Conservation (phyloP, 2,797 vertebrate species). For the Lophotriccus pileatus region DNA sequence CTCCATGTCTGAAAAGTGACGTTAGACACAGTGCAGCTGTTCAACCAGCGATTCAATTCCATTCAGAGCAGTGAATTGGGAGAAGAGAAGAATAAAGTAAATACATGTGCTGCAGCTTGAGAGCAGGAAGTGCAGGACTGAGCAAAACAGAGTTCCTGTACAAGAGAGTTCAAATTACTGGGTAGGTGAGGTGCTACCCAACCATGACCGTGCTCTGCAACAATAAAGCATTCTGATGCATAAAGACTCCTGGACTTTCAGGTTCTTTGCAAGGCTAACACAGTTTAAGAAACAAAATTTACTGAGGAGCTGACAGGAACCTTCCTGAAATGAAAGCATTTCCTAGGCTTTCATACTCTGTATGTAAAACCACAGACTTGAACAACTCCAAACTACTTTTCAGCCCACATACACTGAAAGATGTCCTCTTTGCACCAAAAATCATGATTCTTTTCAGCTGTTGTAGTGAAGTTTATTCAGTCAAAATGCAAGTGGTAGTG, state of each 20-base stretch:
- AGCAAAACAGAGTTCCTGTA: neutral
- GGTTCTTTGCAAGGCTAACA: neutral
- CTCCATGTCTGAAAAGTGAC: conserved; percentile 47
- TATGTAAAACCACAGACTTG: neutral
- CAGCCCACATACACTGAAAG: neutral
- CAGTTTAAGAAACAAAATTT: neutral
- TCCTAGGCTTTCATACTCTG: neutral
- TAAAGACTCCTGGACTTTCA: neutral
- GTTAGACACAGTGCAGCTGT: conserved; percentile 71
- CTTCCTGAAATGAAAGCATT: neutral
- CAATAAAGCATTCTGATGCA: neutral
- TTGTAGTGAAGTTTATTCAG: neutral
- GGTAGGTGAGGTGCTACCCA: neutral
- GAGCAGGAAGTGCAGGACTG: neutral
- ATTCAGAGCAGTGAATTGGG: neutral
- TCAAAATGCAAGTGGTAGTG: neutral
- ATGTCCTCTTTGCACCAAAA: neutral
- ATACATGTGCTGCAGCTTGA: neutral
- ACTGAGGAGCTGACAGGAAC: neutral
- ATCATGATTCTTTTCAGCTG: neutral
- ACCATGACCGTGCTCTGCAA: neutral
- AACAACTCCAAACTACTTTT: neutral
- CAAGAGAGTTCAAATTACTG: neutral
- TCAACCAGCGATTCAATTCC: conserved; percentile 46
- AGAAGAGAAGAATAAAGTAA: neutral